phyloP scores from a whole-genome alignment of 2,888 invertebrate species.

The Ophonus ardosiacus region DNA sequence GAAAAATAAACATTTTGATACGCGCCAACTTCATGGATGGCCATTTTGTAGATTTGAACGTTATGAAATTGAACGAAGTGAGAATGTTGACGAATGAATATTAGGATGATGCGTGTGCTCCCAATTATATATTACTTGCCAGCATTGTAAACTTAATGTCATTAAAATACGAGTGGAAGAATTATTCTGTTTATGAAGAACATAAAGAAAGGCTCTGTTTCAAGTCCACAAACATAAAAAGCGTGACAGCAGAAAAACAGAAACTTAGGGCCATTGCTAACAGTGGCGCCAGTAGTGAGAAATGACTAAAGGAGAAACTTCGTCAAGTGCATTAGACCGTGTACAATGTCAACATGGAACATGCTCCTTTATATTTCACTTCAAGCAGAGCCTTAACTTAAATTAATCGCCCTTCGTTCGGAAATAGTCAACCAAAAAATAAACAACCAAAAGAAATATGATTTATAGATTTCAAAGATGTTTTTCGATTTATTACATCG shows the following conservation, averaged over 20 bases:
- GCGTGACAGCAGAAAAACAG: neutral
- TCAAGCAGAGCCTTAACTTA: neutral
- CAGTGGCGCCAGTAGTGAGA: slow-evolving; percentile 29
- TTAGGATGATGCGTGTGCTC: too few relatives aligned
- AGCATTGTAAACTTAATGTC: too few relatives aligned
- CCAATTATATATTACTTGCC: too few relatives aligned
- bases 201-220: too few relatives aligned
- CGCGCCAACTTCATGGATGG: too few relatives aligned
- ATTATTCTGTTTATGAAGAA: too few relatives aligned
- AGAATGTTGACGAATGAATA: too few relatives aligned
- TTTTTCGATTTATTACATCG: neutral
- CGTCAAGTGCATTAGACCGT: slow-evolving; percentile 38
- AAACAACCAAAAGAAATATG: neutral
- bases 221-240: too few relatives aligned
- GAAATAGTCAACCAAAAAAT: neutral
- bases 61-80: too few relatives aligned
- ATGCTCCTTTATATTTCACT: slow-evolving; percentile 19
- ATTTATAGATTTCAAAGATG: neutral
- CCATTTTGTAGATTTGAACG: too few relatives aligned
- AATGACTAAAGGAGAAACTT: slow-evolving; percentile 8
- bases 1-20: too few relatives aligned
- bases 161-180: too few relatives aligned
- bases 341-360: slow-evolving; percentile 26
- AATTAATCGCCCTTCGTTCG: slow-evolving; percentile 33
- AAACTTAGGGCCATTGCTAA: neutral